Evolutionary conservation across 2,888 invertebrate species (phyloP).

Genomic region (Aplocera efformata): DNA sequence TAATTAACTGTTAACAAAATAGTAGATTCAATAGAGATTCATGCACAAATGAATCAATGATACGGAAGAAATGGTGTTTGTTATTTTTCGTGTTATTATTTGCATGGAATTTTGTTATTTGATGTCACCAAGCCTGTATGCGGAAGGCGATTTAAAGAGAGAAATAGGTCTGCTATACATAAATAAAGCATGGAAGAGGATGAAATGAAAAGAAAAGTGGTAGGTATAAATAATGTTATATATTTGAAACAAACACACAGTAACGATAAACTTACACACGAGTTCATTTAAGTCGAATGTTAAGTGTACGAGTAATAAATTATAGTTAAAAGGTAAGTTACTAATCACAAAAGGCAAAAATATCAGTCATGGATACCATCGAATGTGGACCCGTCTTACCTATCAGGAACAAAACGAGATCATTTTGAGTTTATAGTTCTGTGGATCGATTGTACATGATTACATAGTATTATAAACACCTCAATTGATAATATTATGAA

Average conservation of each 20-base stretch:
- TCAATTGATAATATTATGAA: constrained; percentile 36
- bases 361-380: constrained; percentile 61
- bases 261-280: constrained; percentile 72
- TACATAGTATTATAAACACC: constrained; percentile 32
- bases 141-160: constrained; percentile 59
- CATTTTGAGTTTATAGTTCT: constrained; percentile 44
- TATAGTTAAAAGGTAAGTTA: constrained; percentile 52
- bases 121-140: constrained; percentile 72
- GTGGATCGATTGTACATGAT: constrained; percentile 15
- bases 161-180: constrained; percentile 71
- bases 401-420: constrained; percentile 71
- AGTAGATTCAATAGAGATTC: constrained; percentile 67
- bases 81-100: constrained; percentile 58
- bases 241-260: constrained; percentile 79
- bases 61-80: constrained; percentile 78
- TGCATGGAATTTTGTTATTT: constrained; percentile 62
- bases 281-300: constrained; percentile 39
- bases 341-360: constrained; percentile 54
- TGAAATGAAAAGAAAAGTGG: constrained; percentile 78
- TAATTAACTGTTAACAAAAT: constrained; percentile 49
- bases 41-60: constrained; percentile 78
- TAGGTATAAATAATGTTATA: constrained; percentile 78
- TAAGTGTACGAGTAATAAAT: constrained; percentile 58
- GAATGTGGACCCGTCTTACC: constrained; percentile 36
- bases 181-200: constrained; percentile 75